Conservation (phyloP, 2,113 vertebrate genomes). For the Scytalopus superciliaris region DNA sequence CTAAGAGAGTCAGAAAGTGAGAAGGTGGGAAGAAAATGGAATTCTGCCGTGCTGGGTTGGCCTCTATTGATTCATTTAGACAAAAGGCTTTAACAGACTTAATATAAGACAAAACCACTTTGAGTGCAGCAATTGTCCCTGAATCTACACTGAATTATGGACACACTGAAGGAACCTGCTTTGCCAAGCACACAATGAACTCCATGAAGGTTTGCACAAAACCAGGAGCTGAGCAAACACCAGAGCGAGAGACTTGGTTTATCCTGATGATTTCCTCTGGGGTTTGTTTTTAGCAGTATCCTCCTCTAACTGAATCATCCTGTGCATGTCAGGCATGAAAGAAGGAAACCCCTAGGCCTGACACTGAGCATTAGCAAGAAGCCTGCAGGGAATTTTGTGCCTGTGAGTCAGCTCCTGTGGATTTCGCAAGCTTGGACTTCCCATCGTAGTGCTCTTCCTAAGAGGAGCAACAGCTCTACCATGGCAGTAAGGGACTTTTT, state of each 20-base stretch:
- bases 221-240: neutral
- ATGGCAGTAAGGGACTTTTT: conserved; percentile 51
- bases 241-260: neutral
- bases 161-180: conserved; percentile 40
- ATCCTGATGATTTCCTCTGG: neutral
- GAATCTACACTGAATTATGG: neutral
- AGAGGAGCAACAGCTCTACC: conserved; percentile 65
- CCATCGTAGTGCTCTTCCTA: conserved; percentile 67
- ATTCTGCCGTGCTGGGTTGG: neutral
- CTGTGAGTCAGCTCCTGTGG: conserved; percentile 54
- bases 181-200: conserved; percentile 17
- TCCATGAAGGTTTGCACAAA: neutral
- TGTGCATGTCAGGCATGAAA: neutral
- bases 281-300: neutral
- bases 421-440: conserved; percentile 63
- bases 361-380: conserved; percentile 32
- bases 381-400: conserved; percentile 40
- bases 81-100: conserved; percentile 52
- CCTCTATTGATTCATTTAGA: neutral
- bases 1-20: neutral
- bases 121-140: conserved; percentile 65
- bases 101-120: neutral
- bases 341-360: neutral
- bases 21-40: neutral
- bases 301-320: neutral